Conservation (phyloP, 1,140 invertebrate species). For the Drosophila equinoxialis region DNA sequence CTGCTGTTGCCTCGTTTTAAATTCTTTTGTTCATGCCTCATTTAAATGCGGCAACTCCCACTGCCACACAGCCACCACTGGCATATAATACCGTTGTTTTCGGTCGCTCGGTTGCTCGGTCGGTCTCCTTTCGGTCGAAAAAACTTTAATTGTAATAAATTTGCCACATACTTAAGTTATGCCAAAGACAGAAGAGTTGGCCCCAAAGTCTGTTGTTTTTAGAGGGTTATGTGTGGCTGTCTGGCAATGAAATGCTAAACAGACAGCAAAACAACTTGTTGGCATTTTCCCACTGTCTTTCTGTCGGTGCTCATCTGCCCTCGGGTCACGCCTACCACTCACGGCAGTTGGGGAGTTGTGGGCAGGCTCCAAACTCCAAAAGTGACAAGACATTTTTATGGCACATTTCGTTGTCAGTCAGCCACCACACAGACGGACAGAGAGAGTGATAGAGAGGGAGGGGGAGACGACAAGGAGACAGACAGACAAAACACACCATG, state of each 20-base stretch:
- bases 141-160: conserved; percentile 77
- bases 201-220: conserved; percentile 4
- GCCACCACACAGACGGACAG: conserved; percentile 6
- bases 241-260: conserved; percentile 59
- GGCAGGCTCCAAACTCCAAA: conserved; percentile 1
- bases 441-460: conserved; percentile 12
- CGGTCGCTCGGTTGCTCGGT: background rate
- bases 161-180: conserved; percentile 58
- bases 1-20: conserved; percentile 1
- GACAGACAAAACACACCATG: background rate
- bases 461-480: background rate
- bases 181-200: background rate
- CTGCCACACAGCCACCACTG: conserved; percentile 14
- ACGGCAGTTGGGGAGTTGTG: background rate
- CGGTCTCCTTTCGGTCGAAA: conserved; percentile 17
- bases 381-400: conserved; percentile 55
- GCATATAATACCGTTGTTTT: background rate
- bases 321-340: conserved; percentile 20
- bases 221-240: conserved; percentile 21
- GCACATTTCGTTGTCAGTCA: conserved; percentile 45
- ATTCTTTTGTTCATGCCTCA: conserved; percentile 17
- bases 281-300: conserved; percentile 31
- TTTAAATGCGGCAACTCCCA: conserved; percentile 46
- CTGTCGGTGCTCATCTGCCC: conserved; percentile 8
- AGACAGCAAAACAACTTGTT: conserved; percentile 46